Evolutionary conservation across 1,140 invertebrate genomes (phyloP), one percentile per base, ranked within the genome.

Genomic region (Chrysoperla carnea): DNA sequence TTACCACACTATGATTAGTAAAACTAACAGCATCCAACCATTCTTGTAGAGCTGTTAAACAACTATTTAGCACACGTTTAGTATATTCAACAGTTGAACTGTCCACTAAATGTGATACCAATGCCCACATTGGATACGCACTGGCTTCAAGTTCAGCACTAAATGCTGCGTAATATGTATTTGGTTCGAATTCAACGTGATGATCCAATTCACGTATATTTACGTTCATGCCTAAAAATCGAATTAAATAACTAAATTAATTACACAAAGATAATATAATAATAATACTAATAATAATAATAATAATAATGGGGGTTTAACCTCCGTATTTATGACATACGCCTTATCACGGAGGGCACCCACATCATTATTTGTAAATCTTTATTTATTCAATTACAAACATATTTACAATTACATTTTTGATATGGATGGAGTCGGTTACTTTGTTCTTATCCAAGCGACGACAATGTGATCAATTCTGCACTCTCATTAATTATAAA

Each of bases 171-270:
- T 95, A 95, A 65, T 97, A 97, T 1, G 88, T 91, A 45, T 89
- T 90, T 11, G 90, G 88, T 59, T 96, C 92, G 66, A 89, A 95
- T 69, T 96, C 91, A n/a, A 95, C 80, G 63, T 95, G 91, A 39
- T 86, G 80, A 51, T 71, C 78, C 39, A 89, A 65, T 61, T 95
- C 89, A 46, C 88, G 72, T 44, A 85, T 73, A 66, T 97, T 96
- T 8, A 95, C 81, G 64, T 95, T 95, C 90, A 95, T 94, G 37
- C 86, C 85, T 85, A 51, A 7, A n/a, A 55, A 56, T 52, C 7
- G 48, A 44, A 40, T 14, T 8, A 14, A 47, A 33, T 6, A 33
- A 7, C 9, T 27, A 40, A 23, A 37, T 14, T 11, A 8, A n/a
- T 37, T 9, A 37, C 29, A 14, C 1, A 17, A 39, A 12, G 2